phyloP scores from a whole-genome alignment of 2,888 invertebrate species.

The Drosophila suboccidentalis region DNA sequence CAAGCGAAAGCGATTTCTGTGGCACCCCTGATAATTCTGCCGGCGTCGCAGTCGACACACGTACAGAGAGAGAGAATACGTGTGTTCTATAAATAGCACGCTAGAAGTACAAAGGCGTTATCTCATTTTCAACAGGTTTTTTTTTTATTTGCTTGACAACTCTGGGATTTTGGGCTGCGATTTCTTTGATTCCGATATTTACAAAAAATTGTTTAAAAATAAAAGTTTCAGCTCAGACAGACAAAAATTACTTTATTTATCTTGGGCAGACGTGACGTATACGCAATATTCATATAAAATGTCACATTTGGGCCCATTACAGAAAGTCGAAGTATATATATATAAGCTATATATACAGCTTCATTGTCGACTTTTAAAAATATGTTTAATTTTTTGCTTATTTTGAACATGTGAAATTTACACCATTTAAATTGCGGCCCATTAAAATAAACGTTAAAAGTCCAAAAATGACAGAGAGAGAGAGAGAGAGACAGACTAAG shows the following conservation, averaged over 20 bases:
- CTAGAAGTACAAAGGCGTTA: too few species aligned
- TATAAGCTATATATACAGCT: slow-evolving; percentile 5
- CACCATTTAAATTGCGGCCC: slow-evolving; percentile 24
- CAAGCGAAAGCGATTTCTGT: too few species aligned
- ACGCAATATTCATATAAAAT: background rate
- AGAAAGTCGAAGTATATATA: background rate
- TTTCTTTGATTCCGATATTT: too few species aligned
- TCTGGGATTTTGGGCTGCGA: too few species aligned
- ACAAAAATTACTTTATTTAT: background rate
- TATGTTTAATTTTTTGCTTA: background rate
- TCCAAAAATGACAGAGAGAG: background rate
- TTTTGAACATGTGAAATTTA: slow-evolving; percentile 24
- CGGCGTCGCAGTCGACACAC: too few species aligned
- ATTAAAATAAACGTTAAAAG: slow-evolving; percentile 18
- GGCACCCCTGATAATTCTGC: too few species aligned
- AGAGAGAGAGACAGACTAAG: background rate
- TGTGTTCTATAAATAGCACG: too few species aligned
- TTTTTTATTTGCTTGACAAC: too few species aligned
- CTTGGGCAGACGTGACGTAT: background rate
- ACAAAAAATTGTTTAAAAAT: too few species aligned
- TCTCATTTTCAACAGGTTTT: too few species aligned
- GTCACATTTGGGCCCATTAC: background rate
- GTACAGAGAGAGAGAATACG: too few species aligned
- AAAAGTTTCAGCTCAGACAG: too few species aligned
- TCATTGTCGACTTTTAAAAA: background rate